Conservation (phyloP, 2,888 invertebrate species). For the Microdon myrmicae region DNA sequence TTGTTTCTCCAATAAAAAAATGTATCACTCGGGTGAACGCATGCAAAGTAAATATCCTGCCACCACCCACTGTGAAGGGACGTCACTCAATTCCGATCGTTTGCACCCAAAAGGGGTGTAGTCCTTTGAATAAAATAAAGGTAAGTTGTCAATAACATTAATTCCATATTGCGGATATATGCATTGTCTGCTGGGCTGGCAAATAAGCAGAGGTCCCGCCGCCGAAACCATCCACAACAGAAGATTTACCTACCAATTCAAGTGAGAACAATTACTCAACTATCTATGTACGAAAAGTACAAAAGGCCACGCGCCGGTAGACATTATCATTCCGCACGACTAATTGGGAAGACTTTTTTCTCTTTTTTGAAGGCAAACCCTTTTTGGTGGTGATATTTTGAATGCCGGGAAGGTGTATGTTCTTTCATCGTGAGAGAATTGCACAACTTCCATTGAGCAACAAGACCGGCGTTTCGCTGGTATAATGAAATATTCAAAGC, state of each 20-base stretch:
- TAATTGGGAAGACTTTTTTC: conserved; percentile 28
- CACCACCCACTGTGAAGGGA: conserved; percentile 13
- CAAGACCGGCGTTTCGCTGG: no score
- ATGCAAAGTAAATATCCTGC: conserved; percentile 22
- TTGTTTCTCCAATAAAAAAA: conserved; percentile 27
- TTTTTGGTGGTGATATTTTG: no score
- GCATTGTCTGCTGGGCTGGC: conserved; percentile 9
- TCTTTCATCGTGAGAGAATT: no score
- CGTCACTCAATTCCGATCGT: conserved; percentile 21
- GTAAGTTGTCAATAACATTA: conserved; percentile 41
- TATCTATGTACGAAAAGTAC: no score
- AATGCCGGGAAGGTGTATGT: no score
- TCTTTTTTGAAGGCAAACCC: no score
- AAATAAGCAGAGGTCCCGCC: conserved; percentile 20
- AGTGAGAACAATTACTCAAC: conserved; percentile 36
- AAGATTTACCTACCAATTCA: conserved; percentile 35
- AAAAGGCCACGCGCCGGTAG: conserved; percentile 42
- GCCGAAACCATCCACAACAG: conserved; percentile 10
- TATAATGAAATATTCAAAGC: no score
- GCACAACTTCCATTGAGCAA: no score
- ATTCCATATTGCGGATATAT: conserved; percentile 5
- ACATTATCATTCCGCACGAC: conserved; percentile 35
- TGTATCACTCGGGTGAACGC: conserved; percentile 27
- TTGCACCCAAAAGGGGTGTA: conserved; percentile 31
- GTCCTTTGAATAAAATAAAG: conserved; percentile 12